Percentiles rank a stretch among this genome's conserved stretches.
phyloP scores from a whole-genome alignment of 2,797 vertebrate species.

The Spea hammondii region DNA sequence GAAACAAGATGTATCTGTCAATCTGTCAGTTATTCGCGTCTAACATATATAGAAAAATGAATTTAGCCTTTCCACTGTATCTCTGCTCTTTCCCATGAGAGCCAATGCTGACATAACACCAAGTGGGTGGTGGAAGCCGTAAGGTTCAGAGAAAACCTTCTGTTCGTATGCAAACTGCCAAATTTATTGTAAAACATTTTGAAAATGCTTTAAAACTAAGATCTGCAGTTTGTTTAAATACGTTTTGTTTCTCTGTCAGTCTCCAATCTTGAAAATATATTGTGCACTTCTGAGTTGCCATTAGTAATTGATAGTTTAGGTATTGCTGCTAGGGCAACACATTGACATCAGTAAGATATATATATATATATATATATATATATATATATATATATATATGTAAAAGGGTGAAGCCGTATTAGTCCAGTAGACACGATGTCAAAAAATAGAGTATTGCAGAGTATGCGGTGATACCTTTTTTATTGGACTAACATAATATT shows the following conservation, averaged over 20 bases:
- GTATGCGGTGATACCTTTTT: too few relatives aligned
- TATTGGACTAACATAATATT: too few relatives aligned
- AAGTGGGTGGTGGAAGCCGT: conserved; percentile 48
- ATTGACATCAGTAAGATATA: too few relatives aligned
- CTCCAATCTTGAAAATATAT: conserved; percentile 21
- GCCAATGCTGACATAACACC: conserved; percentile 45
- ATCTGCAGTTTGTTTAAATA: conserved; percentile 10
- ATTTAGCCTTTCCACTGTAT: conserved; percentile 20
- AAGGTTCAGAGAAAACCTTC: conserved; percentile 51
- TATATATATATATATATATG: too few relatives aligned
- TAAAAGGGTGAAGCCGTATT: too few relatives aligned
- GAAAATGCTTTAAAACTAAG: conserved; percentile 43
- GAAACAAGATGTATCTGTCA: too few relatives aligned
- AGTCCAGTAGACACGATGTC: too few relatives aligned
- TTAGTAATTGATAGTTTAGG: too few relatives aligned
- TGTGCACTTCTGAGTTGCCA: conserved; percentile 16
- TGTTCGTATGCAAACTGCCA: conserved; percentile 53
- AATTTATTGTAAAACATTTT: conserved; percentile 51
- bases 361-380: too few relatives aligned
- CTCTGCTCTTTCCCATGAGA: conserved; percentile 24
- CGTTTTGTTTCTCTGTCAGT: conserved; percentile 25
- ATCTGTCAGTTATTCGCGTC: not conserved
- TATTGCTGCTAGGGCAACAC: too few relatives aligned
- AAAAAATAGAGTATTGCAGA: too few relatives aligned
- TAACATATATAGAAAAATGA: not conserved